Percentiles rank a stretch among this genome's conserved stretches.
Evolutionary conservation across 2,888 invertebrate genomes (phyloP).

Genomic region (Callimorpha dominula): DNA sequence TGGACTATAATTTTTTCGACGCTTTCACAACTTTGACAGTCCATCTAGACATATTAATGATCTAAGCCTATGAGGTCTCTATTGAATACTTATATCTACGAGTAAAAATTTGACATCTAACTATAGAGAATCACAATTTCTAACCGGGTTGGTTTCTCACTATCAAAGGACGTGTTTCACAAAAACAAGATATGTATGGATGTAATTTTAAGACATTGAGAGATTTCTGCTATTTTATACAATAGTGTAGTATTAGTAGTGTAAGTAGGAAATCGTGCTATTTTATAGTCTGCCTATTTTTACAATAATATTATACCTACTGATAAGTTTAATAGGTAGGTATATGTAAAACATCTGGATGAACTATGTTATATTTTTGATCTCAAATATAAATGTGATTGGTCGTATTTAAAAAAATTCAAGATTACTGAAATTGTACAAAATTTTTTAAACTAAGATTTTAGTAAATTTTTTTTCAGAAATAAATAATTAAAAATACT

Average conservation of each 20-base stretch:
- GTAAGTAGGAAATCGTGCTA: neutral
- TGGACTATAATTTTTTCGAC: too few relatives aligned
- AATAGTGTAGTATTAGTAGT: neutral
- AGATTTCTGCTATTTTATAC: neutral
- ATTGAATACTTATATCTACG: neutral
- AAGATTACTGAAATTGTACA: neutral
- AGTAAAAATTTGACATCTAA: neutral
- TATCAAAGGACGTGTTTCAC: neutral
- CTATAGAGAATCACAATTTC: neutral
- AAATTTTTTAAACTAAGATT: neutral
- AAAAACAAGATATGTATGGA: neutral
- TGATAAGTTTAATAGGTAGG: neutral
- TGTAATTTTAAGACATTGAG: neutral
- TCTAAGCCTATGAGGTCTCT: too few relatives aligned
- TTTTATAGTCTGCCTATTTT: slow-evolving; percentile 9
- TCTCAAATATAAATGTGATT: neutral
- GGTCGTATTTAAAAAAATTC: neutral
- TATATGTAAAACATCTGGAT: neutral
- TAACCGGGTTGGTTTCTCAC: neutral
- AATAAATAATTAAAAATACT: too few relatives aligned
- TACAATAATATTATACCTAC: neutral
- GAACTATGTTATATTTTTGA: neutral
- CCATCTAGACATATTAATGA: too few relatives aligned
- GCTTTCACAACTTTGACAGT: too few relatives aligned
- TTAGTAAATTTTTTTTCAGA: neutral